These are phyloP conservation scores for Anguilla anguilla DNA, from an alignment of 2,797 vertebrate species.

Conservation along the genomic window DNA sequence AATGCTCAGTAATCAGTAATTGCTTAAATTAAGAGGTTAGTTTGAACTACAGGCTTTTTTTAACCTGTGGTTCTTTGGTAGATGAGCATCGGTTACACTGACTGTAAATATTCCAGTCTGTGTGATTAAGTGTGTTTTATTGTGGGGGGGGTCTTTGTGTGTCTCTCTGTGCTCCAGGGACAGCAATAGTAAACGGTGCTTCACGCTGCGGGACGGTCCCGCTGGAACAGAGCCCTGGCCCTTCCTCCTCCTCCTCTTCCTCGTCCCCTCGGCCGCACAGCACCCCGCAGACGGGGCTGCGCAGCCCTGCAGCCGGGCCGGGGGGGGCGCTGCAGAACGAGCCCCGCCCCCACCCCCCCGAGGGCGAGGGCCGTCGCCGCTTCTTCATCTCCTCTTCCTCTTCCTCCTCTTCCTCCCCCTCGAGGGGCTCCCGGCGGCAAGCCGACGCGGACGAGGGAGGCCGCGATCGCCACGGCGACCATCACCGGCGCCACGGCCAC, in stretches of 20 bases:
- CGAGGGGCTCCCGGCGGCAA: constrained; percentile 64
- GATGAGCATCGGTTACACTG: neutral
- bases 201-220: constrained; percentile 66
- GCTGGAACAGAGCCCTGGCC: constrained; percentile 79
- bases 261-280: constrained; percentile 66
- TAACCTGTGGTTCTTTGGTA: neutral
- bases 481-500: neutral
- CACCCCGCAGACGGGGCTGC: constrained; percentile 66
- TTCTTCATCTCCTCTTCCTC: constrained; percentile 88
- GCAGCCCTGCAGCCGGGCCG: constrained; percentile 70
- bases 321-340: constrained; percentile 80
- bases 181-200: constrained; percentile 86
- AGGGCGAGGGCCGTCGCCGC: constrained; percentile 85
- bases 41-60: neutral
- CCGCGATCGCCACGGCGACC: neutral
- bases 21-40: neutral
- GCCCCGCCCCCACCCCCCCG: constrained; percentile 78
- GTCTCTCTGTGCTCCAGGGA: constrained; percentile 62
- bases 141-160: neutral
- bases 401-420: constrained; percentile 81
- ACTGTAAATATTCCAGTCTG: no score
- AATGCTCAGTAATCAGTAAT: neutral
- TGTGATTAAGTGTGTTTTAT: no score
- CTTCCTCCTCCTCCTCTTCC: constrained; percentile 73
- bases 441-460: constrained; percentile 69